These are phyloP conservation scores for Scolopax rusticola DNA, from an alignment of 2,797 vertebrate genomes.

Conservation along the genomic window DNA sequence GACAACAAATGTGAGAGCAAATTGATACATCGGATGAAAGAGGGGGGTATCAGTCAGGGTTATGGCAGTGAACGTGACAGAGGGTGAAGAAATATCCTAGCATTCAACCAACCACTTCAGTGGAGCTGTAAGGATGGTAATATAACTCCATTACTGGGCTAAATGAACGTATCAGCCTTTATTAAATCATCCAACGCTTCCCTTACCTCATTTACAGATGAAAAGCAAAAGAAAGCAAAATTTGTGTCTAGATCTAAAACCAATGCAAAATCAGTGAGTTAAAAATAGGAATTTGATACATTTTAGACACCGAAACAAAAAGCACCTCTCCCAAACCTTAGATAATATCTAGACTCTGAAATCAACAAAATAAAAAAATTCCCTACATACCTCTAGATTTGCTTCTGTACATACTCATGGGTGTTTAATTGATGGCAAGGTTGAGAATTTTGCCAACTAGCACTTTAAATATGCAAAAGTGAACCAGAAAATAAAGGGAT, in stretches of 20 bases:
- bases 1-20: neutral
- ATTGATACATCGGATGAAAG: neutral
- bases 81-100: neutral
- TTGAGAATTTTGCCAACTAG: neutral
- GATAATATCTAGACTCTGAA: neutral
- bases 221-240: neutral
- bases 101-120: neutral
- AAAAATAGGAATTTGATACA: neutral
- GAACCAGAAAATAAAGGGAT: neutral
- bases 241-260: neutral
- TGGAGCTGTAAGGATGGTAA: neutral
- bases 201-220: neutral
- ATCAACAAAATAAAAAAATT: neutral
- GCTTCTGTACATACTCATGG: neutral
- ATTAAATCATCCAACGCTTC: neutral
- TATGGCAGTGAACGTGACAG: neutral
- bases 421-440: neutral
- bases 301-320: neutral
- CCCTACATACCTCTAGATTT: neutral
- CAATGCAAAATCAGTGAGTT: neutral
- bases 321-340: neutral
- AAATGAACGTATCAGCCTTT: neutral
- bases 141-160: rapidly evolving
- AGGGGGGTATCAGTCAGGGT: neutral
- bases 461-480: neutral